A percentile compares a stretch with the other conserved stretches of the same genome.
phyloP scores from a whole-genome alignment of 2,888 invertebrate species.

The Dexiosoma caninum region DNA sequence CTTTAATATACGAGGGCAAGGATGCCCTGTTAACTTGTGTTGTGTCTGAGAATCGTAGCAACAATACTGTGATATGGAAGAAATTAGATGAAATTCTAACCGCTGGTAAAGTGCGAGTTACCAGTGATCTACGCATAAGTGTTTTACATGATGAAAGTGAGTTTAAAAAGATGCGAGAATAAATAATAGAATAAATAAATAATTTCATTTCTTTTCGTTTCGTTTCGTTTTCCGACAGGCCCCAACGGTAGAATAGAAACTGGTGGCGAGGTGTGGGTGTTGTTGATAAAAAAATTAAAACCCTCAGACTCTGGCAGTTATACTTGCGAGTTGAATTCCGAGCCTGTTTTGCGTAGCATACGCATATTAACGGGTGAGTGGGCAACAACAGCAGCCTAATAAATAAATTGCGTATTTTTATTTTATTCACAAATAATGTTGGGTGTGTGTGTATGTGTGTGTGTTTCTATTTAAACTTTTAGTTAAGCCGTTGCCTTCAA shows the following conservation, averaged over 20 bases:
- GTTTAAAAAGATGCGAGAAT: constrained; percentile 46
- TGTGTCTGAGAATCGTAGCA: constrained; percentile 81
- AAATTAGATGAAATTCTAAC: constrained; percentile 85
- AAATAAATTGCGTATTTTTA: not conserved
- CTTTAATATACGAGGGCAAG: constrained; percentile 82
- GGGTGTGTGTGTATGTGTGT: not conserved
- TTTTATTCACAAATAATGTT: not conserved
- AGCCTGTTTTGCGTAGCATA: constrained; percentile 87
- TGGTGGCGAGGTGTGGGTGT: constrained; percentile 91
- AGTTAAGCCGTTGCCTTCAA: constrained; percentile 69
- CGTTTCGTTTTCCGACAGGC: constrained; percentile 66
- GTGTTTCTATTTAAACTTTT: not conserved
- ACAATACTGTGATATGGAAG: constrained; percentile 87
- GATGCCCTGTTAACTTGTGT: constrained; percentile 90
- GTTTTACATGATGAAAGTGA: constrained; percentile 88
- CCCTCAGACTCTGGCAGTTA: constrained; percentile 87
- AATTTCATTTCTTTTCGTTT: too few relatives aligned
- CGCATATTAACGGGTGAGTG: constrained; percentile 86
- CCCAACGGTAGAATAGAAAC: constrained; percentile 71
- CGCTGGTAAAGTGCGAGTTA: constrained; percentile 86
- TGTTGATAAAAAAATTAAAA: constrained; percentile 85
- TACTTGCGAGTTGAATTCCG: constrained; percentile 89
- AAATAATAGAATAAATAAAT: not conserved
- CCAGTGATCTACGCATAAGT: constrained; percentile 84
- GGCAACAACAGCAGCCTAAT: too few relatives aligned